A percentile compares a stretch with the other conserved stretches of the same genome.
phyloP scores from a whole-genome alignment of 2,888 invertebrate genomes.

The Unio pictorum region DNA sequence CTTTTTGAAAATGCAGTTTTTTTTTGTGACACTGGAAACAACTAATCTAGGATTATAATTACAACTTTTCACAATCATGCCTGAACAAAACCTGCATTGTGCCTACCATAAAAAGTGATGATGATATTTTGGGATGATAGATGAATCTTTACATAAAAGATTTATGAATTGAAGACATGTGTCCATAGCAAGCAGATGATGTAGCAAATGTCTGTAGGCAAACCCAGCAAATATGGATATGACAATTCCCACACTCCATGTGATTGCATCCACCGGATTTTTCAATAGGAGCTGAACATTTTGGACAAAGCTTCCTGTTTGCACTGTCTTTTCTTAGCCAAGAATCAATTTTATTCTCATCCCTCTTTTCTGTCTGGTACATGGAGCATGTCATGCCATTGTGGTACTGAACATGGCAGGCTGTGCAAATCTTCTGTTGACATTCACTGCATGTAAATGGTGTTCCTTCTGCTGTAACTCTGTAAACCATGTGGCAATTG shows the following conservation, averaged over 20 bases:
- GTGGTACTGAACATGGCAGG: constrained; percentile 56
- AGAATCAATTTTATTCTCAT: constrained; percentile 25
- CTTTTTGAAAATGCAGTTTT: too few relatives aligned
- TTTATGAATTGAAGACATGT: constrained; percentile 41
- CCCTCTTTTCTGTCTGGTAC: constrained; percentile 33
- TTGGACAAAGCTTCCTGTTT: constrained; percentile 55
- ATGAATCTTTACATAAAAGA: constrained; percentile 15
- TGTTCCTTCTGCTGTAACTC: constrained; percentile 30
- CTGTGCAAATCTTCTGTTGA: constrained; percentile 43
- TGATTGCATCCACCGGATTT: constrained; percentile 63
- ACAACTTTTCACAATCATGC: too few relatives aligned
- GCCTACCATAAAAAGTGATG: too few relatives aligned
- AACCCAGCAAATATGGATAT: constrained; percentile 59
- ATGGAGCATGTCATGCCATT: constrained; percentile 55
- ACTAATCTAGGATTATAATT: too few relatives aligned
- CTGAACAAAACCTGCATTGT: too few relatives aligned
- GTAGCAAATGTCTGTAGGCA: constrained; percentile 44
- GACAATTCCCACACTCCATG: constrained; percentile 54
- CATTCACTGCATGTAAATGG: constrained; percentile 50
- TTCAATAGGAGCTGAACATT: constrained; percentile 52
- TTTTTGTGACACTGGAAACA: too few relatives aligned
- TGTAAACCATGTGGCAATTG: constrained; percentile 59
- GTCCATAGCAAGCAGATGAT: constrained; percentile 47
- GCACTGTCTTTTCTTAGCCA: constrained; percentile 46
- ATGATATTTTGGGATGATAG: too few relatives aligned